Base-by-base conservation (phyloP, 2,797 vertebrate genomes). In the Chrysocyon brachyurus region DNA sequence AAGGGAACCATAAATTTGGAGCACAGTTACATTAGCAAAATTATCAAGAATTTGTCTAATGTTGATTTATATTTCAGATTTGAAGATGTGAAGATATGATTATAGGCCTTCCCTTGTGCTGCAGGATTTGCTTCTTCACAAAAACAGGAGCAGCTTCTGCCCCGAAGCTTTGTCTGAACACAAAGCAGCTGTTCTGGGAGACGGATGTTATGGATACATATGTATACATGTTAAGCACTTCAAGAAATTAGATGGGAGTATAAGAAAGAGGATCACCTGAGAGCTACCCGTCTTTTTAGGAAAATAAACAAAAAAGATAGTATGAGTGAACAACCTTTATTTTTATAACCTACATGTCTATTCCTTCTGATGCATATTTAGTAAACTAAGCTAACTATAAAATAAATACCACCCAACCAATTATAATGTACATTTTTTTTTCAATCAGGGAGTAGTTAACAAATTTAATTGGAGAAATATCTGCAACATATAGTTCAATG, bases 41-140 rank as follows among this genome's bases (percentile, higher is more conserved):
- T 94, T 88, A 96, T 86, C 22, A 83, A 87, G 46, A 68, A 49
- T 79, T 73, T 89, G 66, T 93, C 31, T 93, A 97, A 93, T 56
- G 54, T 52, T 94, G 88, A 95, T 84, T 95, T 84, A 91, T 83
- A 90, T n/a, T 93, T 95, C 68, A 70, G n/a, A 90, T 94, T 12
- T 82, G 59, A 87, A 46, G 66, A 54, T 61, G 26, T 57, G 31
- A 66, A 88, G 63, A 36, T 82, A 52, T 79, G 72, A 88, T 94
- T 92, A 96, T 2, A 96, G 94, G 70, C 61, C 73, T 85, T 33
- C 49, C 6, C 8, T 33, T 31, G 16, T 6, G 56, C 68, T 90
- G 22, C 1, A n/a, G 17, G 24, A 24, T 40, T 92, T 91, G 28
- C n/a, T 96, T 95, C 46, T 73, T 78, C 92, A 40, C 21, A 89